These are phyloP conservation scores for Agapostemon virescens DNA, from an alignment of 2,888 invertebrate genomes.

Conservation along the genomic window DNA sequence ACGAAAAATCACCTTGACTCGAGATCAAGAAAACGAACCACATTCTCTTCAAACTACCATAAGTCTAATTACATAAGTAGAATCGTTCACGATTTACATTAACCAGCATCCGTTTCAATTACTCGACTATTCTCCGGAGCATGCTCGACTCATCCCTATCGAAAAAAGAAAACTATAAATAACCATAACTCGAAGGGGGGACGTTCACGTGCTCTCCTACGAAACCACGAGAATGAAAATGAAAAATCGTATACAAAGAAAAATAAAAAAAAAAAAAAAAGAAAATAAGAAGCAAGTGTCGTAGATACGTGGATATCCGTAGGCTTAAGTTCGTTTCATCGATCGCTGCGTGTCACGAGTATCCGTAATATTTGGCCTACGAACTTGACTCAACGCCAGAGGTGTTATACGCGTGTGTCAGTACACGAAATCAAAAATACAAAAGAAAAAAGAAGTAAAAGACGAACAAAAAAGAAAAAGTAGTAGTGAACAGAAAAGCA, in stretches of 20 bases:
- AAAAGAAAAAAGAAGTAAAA: not conserved
- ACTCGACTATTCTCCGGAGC: not conserved
- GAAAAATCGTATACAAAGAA: too few species aligned
- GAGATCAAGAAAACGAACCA: conserved; percentile 9
- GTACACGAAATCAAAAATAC: conserved; percentile 4
- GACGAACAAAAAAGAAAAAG: not conserved
- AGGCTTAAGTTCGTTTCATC: conserved; percentile 58
- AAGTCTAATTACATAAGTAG: not conserved
- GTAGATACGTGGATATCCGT: conserved; percentile 49
- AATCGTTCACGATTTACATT: conserved; percentile 1
- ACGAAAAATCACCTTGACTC: conserved; percentile 38
- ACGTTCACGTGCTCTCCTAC: conserved; percentile 44
- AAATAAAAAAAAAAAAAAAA: not conserved
- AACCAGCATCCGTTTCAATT: conserved; percentile 11
- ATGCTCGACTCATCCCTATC: not conserved
- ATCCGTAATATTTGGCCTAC: conserved; percentile 59
- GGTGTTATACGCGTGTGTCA: conserved; percentile 17
- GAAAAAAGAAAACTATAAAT: conserved; percentile 16
- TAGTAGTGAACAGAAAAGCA: too few species aligned
- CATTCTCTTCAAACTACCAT: not conserved
- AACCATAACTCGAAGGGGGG: conserved; percentile 1
- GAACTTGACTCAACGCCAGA: conserved; percentile 30
- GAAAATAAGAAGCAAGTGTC: conserved; percentile 38
- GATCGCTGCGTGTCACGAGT: conserved; percentile 50
- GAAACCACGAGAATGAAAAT: conserved; percentile 27